These are phyloP conservation scores for Epinephelus coioides DNA, from an alignment of 2,797 vertebrate species.

Conservation along the genomic window DNA sequence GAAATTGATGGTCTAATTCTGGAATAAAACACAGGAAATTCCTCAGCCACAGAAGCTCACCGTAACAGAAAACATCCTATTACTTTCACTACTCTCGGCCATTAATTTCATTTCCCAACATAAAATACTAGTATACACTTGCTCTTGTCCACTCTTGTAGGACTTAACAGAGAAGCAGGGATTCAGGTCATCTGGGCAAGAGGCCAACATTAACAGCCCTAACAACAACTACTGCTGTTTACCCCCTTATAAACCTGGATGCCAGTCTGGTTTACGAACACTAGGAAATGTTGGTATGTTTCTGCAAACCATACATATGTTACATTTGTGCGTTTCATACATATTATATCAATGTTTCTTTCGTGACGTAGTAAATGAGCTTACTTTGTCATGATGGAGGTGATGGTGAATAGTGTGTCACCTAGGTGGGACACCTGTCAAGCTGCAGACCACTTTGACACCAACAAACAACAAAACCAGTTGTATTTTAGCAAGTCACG, in stretches of 20 bases:
- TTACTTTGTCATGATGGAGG: too few species aligned
- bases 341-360: too few species aligned
- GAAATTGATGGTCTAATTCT: not conserved
- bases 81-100: not conserved
- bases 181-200: constrained; percentile 22
- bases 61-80: not conserved
- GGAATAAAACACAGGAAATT: constrained; percentile 2
- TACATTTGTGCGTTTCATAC: too few species aligned
- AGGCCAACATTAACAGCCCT: constrained; percentile 7
- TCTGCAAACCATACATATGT: too few species aligned
- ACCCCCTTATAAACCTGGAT: not conserved
- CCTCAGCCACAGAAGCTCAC: not conserved
- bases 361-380: too few species aligned
- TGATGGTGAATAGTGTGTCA: too few species aligned
- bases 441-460: too few species aligned
- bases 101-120: not conserved
- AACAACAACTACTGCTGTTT: constrained; percentile 7
- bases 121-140: constrained; percentile 20
- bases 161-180: constrained; percentile 25
- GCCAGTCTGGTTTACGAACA: constrained; percentile 1
- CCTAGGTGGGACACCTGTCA: too few species aligned
- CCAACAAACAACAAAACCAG: too few species aligned
- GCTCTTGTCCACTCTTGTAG: not conserved
- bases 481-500: too few species aligned
- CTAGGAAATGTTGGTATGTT: not conserved